Percentiles rank a stretch among this genome's conserved stretches.
Conservation (phyloP, 2,888 invertebrate genomes). For the Dryomyza anilis region DNA sequence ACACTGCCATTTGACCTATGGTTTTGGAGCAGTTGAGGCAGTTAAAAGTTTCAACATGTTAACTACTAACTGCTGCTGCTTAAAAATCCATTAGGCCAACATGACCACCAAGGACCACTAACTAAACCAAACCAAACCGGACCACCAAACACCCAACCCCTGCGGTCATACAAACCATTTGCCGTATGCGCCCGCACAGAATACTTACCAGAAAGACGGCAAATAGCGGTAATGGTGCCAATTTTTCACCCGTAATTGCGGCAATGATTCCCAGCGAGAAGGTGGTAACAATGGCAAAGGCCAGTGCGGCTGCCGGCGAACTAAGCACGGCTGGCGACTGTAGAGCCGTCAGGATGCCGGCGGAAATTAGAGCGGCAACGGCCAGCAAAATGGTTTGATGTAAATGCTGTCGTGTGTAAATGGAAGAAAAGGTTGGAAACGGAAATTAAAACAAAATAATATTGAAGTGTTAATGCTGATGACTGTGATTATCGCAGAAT, state of each 20-base stretch:
- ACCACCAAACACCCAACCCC: background rate
- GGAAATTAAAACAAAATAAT: background rate
- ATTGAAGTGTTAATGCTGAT: too few species aligned
- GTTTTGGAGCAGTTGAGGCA: too few species aligned
- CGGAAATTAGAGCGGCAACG: conserved; percentile 55
- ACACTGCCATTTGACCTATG: too few species aligned
- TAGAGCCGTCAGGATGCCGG: conserved; percentile 56
- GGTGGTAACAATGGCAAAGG: conserved; percentile 59
- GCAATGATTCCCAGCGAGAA: conserved; percentile 59
- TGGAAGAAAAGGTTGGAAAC: background rate
- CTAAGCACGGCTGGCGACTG: conserved; percentile 61
- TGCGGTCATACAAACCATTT: too few species aligned
- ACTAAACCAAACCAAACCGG: background rate
- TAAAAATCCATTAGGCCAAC: too few species aligned
- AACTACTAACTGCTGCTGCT: too few species aligned
- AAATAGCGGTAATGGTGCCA: conserved; percentile 69
- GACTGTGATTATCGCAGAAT: too few species aligned
- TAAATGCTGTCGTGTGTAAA: conserved; percentile 41
- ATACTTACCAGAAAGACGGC: conserved; percentile 71
- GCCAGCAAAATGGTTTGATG: conserved; percentile 51
- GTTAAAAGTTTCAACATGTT: too few species aligned
- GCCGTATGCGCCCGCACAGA: background rate
- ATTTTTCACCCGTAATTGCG: conserved; percentile 55
- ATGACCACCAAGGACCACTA: background rate
- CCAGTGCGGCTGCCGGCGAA: conserved; percentile 59